phyloP scores from a whole-genome alignment of 37 sponge, comb jelly and placozoan species.

The Theonella swinhoei region DNA sequence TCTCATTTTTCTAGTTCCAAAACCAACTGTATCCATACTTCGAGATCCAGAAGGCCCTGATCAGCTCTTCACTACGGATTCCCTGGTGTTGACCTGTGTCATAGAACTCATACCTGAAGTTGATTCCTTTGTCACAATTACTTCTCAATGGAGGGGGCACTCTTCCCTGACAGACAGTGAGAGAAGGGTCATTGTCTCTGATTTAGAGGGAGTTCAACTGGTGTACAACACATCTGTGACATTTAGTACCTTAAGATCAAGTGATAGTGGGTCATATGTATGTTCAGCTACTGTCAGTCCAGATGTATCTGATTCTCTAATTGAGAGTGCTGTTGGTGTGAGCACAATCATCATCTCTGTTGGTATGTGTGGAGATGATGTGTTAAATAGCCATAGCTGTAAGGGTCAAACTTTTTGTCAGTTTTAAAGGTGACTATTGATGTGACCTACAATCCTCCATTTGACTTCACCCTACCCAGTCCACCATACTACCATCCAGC shows the following conservation, averaged over 20 bases:
- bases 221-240: not conserved
- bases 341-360: no score
- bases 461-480: not conserved
- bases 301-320: not conserved
- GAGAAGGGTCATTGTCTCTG: not conserved
- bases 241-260: not conserved
- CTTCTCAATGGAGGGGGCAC: constrained; percentile 5
- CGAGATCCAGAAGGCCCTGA: not conserved
- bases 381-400: no score
- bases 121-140: constrained; percentile 8
- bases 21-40: not conserved
- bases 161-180: not conserved
- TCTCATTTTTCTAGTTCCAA: not conserved
- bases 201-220: not conserved
- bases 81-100: constrained; percentile 8
- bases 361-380: no score
- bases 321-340: no score
- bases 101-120: constrained; percentile 11
- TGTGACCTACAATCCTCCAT: not conserved
- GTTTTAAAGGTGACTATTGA: not conserved
- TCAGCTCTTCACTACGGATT: constrained; percentile 2
- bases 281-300: not conserved
- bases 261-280: not conserved
- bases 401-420: no score
- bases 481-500: not conserved